These are phyloP conservation scores for Trogon melanurus DNA, from an alignment of 2,113 vertebrate genomes.

Conservation along the genomic window DNA sequence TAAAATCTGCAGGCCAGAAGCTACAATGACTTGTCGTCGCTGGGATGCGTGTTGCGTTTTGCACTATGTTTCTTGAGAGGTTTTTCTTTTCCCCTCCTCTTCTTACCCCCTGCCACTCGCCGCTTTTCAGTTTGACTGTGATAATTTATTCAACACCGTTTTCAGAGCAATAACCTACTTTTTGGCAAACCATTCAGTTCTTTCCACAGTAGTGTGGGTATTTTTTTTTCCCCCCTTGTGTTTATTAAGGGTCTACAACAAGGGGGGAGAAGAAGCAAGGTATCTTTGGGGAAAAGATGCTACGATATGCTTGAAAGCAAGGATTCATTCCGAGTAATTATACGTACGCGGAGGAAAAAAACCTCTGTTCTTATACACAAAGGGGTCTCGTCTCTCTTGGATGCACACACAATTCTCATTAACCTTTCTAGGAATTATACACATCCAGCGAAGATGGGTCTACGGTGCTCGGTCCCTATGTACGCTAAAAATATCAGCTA, in stretches of 20 bases:
- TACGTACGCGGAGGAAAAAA: constrained; percentile 12
- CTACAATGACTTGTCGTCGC: constrained; percentile 25
- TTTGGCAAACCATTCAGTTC: constrained; percentile 53
- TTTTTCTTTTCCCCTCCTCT: neutral
- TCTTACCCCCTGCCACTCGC: neutral
- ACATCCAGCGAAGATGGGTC: neutral
- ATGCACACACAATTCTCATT: neutral
- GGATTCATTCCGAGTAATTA: constrained; percentile 66
- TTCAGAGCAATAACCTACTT: constrained; percentile 59
- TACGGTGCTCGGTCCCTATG: neutral
- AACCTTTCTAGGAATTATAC: constrained; percentile 18
- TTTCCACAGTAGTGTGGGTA: neutral
- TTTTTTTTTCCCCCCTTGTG: neutral
- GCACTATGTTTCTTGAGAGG: neutral
- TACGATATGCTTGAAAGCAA: constrained; percentile 31
- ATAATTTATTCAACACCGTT: constrained; percentile 49
- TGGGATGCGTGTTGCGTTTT: constrained; percentile 26
- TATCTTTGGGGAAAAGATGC: constrained; percentile 71
- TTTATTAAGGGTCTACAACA: constrained; percentile 59
- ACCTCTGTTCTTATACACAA: constrained; percentile 10
- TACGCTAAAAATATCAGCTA: neutral
- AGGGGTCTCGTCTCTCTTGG: neutral
- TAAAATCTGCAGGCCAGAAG: constrained; percentile 22
- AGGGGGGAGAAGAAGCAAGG: constrained; percentile 66
- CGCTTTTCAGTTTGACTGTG: constrained; percentile 56